These are phyloP conservation scores for Ramphastos sulfuratus DNA, from an alignment of 2,113 vertebrate species.

Conservation along the genomic window DNA sequence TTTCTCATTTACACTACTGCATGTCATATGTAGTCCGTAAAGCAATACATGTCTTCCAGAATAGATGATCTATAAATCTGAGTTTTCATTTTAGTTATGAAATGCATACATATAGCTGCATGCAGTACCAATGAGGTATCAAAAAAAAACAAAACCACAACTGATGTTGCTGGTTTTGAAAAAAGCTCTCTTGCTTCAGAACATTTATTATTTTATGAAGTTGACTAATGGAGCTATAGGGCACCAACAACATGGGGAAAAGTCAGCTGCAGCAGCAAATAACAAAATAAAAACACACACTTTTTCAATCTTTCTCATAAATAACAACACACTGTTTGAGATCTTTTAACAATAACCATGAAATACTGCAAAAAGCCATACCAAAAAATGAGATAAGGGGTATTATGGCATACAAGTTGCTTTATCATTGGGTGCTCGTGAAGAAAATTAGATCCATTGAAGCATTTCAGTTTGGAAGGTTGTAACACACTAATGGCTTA, in stretches of 20 bases:
- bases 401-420: conserved; percentile 32
- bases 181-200: background rate
- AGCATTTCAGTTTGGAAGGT: conserved; percentile 37
- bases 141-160: background rate
- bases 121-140: background rate
- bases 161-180: background rate
- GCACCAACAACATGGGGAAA: background rate
- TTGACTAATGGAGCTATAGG: background rate
- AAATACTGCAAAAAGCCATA: conserved; percentile 25
- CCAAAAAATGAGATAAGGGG: conserved; percentile 17
- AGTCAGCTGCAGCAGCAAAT: conserved; percentile 9
- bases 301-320: conserved; percentile 28
- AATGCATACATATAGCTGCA: background rate
- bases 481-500: conserved; percentile 41
- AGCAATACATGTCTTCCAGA: background rate
- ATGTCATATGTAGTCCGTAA: background rate
- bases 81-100: background rate
- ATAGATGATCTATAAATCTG: background rate
- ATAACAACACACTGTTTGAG: conserved; percentile 1
- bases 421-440: conserved; percentile 41
- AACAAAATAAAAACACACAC: background rate
- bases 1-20: background rate
- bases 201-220: conserved; percentile 21
- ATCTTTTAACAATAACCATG: conserved; percentile 34
- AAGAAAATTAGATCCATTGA: conserved; percentile 49